Percentiles rank a stretch among this genome's conserved stretches.
phyloP scores from a whole-genome alignment of 2,888 invertebrate species.

The Lordiphosa andalusiaca region DNA sequence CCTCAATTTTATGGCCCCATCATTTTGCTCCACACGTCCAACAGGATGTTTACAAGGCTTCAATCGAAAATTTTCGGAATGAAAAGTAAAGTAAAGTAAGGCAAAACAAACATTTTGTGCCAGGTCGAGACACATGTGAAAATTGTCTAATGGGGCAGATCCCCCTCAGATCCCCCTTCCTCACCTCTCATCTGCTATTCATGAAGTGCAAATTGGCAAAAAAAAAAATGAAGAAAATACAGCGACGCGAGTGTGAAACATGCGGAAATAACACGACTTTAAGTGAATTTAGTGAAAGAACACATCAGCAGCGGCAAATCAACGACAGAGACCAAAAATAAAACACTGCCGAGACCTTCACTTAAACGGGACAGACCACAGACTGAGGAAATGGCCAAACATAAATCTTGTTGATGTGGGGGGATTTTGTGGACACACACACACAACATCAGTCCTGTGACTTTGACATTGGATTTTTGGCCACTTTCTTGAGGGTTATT shows the following conservation, averaged over 20 bases:
- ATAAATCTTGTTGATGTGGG: conserved; percentile 46
- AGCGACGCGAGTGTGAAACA: conserved; percentile 50
- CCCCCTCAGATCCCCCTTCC: conserved; percentile 7
- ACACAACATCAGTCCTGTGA: conserved; percentile 10
- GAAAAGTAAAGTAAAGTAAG: background rate
- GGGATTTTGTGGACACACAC: conserved; percentile 23
- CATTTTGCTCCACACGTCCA: too few relatives aligned
- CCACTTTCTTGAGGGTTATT: conserved; percentile 8
- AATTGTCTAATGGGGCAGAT: conserved; percentile 68
- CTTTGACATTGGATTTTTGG: conserved; percentile 39
- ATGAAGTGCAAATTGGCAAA: conserved; percentile 70
- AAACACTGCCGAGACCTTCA: conserved; percentile 44
- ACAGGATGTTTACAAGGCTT: too few relatives aligned
- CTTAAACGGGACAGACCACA: conserved; percentile 36
- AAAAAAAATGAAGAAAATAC: conserved; percentile 37
- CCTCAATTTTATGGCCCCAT: too few relatives aligned
- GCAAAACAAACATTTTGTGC: conserved; percentile 20
- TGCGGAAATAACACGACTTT: conserved; percentile 71
- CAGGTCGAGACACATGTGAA: conserved; percentile 48
- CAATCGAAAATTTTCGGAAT: conserved; percentile 11
- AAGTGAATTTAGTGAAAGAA: conserved; percentile 73
- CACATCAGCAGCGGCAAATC: conserved; percentile 64
- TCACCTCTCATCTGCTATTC: conserved; percentile 48
- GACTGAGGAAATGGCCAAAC: conserved; percentile 52
- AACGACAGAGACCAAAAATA: conserved; percentile 23